Evolutionary conservation across 2,888 invertebrate species (phyloP).

Genomic region (Yponomeuta cagnagella): DNA sequence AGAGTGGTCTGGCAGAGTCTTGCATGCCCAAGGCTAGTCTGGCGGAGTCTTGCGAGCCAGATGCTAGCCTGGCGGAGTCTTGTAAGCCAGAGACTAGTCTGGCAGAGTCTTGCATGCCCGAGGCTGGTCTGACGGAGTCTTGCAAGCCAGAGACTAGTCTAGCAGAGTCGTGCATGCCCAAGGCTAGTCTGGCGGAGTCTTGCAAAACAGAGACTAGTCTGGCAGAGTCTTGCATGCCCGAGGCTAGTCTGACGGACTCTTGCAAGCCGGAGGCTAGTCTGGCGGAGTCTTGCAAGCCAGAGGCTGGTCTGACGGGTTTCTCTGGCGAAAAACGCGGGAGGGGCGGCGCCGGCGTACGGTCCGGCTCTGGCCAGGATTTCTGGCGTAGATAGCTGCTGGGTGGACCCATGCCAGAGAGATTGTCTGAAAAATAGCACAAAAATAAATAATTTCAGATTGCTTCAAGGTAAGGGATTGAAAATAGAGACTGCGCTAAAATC

Average conservation of each 20-base stretch:
- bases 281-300: not conserved
- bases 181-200: no score
- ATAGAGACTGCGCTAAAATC: no score
- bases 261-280: not conserved
- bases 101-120: no score
- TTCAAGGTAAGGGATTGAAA: no score
- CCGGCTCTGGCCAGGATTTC: slow-evolving; percentile 55
- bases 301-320: not conserved
- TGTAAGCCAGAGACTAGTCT: no score
- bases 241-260: not conserved
- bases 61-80: no score
- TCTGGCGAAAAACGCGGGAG: slow-evolving; percentile 26
- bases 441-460: not conserved
- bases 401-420: slow-evolving; percentile 38
- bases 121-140: not conserved
- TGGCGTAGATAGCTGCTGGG: slow-evolving; percentile 47
- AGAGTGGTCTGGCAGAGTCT: not conserved
- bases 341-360: slow-evolving; percentile 35
- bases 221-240: not conserved
- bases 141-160: not conserved
- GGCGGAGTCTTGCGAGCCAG: no score
- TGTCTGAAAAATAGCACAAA: slow-evolving; percentile 7
- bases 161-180: not conserved
- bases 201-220: not conserved
- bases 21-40: no score